Evolutionary conservation across 2,113 vertebrate species (phyloP), one percentile per base, ranked within the genome.

Genomic region (Phylloscopus trochilus): DNA sequence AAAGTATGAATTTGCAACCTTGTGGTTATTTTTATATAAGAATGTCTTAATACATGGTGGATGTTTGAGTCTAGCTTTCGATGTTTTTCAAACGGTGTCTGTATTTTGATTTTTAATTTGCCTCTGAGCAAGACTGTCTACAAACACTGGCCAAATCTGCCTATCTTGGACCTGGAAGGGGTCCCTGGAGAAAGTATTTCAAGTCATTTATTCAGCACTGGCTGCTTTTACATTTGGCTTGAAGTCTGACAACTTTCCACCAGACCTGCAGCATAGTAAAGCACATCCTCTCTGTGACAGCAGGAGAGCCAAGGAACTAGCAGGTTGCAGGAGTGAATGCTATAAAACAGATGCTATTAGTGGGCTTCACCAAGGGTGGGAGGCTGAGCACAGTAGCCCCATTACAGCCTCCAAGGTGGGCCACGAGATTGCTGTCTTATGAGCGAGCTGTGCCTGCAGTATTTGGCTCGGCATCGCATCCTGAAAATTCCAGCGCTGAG

Each of bases 1-100:
- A 98, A 98, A 98, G 96, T 98, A 98, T 98, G 98, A 98, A 97
- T 97, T 96, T 97, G 96, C 97, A 97, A 95, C 92, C 95, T 95
- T 97, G 97, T 79, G 97, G 98, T 98, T 97, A 97, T 97, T 97
- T 98, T 98, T 97, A 98, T 98, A 96, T 97, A 96, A 98, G 97
- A 97, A 94, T 97, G 97, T 97, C 89, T 98, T 98, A 98, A 97
- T 98, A 98, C 96, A 97, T 95, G 96, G 87, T 95, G 97, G 97
- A 98, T 97, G 96, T 98, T 95, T 97, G 97, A 97, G 97, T 97
- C 92, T 87, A 97, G 96, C 96, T 97, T 97, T 98, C 97, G 94
- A 97, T 97, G 97, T 97, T 98, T 97, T 98, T 96, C 96, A 98
- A 98, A 97, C 44, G 80, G 82, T 96, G 97, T 98, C 97, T 98